Base-by-base conservation (phyloP, 2,113 vertebrate genomes). In the Muntiacus reevesi region DNA sequence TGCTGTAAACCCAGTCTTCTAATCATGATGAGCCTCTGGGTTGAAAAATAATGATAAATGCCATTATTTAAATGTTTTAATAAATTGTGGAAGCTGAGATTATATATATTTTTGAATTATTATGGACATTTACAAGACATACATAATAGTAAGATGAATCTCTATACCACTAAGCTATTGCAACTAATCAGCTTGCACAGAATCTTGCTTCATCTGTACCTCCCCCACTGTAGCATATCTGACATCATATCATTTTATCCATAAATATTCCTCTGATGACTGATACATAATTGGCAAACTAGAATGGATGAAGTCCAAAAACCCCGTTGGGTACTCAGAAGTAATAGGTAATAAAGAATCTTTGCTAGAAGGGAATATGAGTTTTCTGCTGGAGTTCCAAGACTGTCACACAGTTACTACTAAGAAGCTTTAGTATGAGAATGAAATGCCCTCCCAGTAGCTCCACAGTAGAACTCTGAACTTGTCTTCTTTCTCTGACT, bases 1-100 rank as follows among this genome's bases (percentile, higher is more conserved):
- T 94, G 7, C 94, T 87, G 43, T 96, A 94, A 95, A 52, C 59
- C 4, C 40, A 64, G 5, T 89, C 27, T 87, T 96, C 57, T 81
- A 89, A 85, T 94, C 55, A 64, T 54, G 8, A 81, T 88, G 55
- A 88, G 21, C 28, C 57, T 97, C 47, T 60, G 33, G 10, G 57
- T 92, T 96, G 30, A 87, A 96, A 91, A 97, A 76, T 95, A 54
- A 28, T 67, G 36, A 84, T 79, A 40, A 95, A 79, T 96, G 28
- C 16, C 57, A 91, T 87, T 93, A 54, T 89, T 96, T 88, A 55
- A 74, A 60, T 82, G 28, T 86, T 97, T 81, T 87, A 81, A 88
- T 92, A 40, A 94, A 47, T 93, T 50, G 6, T 84, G 33, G 30
- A 62, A 93, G 23, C 54, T 97, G 17, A 86, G 83, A 76, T 94